phyloP scores from a whole-genome alignment of 2,113 vertebrate genomes.

The Microcebus griseorufus region DNA sequence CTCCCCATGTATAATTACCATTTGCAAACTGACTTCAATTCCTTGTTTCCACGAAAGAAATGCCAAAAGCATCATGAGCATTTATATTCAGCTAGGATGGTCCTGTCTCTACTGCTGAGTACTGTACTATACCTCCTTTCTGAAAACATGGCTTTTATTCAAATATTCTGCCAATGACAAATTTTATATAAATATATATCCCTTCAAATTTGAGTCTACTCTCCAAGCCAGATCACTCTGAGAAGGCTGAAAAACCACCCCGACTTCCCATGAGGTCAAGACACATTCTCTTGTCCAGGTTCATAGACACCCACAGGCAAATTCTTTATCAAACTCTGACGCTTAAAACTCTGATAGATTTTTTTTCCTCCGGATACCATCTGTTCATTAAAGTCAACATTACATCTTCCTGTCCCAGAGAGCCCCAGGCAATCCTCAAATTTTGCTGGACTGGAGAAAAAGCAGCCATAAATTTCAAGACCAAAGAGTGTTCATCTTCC shows the following conservation, averaged over 20 bases:
- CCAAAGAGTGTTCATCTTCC: not conserved
- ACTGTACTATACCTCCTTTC: not conserved
- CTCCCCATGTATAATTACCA: not conserved
- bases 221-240: not conserved
- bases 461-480: slow-evolving; percentile 20
- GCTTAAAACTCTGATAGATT: not conserved
- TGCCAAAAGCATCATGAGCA: not conserved
- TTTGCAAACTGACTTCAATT: not conserved
- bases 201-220: not conserved
- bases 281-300: not conserved
- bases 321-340: not conserved
- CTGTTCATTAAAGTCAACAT: slow-evolving; percentile 58
- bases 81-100: not conserved
- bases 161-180: not conserved
- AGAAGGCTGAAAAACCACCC: not conserved
- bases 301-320: slow-evolving; percentile 29
- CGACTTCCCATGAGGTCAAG: not conserved
- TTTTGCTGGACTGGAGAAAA: slow-evolving; percentile 49
- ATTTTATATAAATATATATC: too few relatives aligned
- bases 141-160: not conserved
- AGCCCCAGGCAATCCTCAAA: slow-evolving; percentile 33
- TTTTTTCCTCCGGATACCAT: not conserved
- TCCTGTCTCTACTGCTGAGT: not conserved
- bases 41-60: not conserved
- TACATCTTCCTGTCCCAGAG: slow-evolving; percentile 21